phyloP scores from a whole-genome alignment of 2,113 vertebrate species.

The Atrichornis clamosus region DNA sequence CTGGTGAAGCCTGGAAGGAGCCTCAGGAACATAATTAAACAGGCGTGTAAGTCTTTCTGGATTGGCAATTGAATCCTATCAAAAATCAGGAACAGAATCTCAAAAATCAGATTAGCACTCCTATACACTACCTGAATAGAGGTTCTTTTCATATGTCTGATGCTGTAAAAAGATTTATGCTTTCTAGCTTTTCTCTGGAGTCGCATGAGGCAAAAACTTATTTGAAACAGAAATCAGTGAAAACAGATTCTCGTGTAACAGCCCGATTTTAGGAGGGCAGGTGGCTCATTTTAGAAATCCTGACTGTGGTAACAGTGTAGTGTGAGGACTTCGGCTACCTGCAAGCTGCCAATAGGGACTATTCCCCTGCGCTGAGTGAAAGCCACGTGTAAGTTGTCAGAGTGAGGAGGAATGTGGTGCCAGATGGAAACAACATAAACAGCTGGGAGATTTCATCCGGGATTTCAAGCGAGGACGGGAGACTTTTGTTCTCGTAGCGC shows the following conservation, averaged over 20 bases:
- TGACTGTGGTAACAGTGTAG: rapidly evolving
- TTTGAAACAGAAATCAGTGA: not conserved
- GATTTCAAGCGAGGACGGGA: not conserved
- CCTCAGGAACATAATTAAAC: not conserved
- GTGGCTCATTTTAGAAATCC: not conserved
- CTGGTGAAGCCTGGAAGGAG: not conserved
- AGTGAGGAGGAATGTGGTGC: not conserved
- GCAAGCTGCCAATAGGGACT: rapidly evolving
- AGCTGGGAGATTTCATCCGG: not conserved
- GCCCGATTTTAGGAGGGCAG: not conserved
- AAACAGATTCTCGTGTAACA: not conserved
- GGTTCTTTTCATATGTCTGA: not conserved
- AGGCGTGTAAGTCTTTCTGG: not conserved
- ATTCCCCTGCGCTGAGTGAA: rapidly evolving
- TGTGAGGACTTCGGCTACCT: not conserved
- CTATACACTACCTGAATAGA: not conserved
- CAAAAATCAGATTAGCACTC: not conserved
- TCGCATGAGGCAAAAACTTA: not conserved
- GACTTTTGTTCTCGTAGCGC: not conserved
- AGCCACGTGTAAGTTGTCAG: not conserved
- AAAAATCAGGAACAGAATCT: not conserved
- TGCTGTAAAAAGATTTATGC: not conserved
- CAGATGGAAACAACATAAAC: not conserved
- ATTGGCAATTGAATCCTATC: not conserved
- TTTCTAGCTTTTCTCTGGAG: not conserved